Percentiles rank a stretch among this genome's conserved stretches.
Evolutionary conservation across 1,140 invertebrate genomes (phyloP).

Genomic region (Ceratitis capitata): DNA sequence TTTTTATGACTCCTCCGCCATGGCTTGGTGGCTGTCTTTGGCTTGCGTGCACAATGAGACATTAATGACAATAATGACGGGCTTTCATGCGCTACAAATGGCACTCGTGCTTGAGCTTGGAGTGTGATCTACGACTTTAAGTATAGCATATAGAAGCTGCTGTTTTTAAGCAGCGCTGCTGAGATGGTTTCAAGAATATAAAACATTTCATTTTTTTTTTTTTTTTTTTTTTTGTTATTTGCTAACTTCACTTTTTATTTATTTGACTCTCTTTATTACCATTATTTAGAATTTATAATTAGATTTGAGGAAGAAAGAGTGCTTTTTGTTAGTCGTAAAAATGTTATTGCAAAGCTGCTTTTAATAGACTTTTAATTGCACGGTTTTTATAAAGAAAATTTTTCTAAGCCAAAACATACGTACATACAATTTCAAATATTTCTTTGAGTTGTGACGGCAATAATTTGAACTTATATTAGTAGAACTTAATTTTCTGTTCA

Average conservation of each 20-base stretch:
- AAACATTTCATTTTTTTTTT: no score
- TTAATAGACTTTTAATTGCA: not conserved
- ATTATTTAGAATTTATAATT: not conserved
- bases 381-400: no score
- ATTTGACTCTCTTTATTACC: not conserved
- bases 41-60: not conserved
- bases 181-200: no score
- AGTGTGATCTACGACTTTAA: not conserved
- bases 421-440: no score
- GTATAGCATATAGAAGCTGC: not conserved
- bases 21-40: no score
- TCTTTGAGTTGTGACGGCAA: no score
- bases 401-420: no score
- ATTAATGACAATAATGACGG: conserved; percentile 6
- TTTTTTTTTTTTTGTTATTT: not conserved
- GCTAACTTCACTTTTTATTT: not conserved
- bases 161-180: not conserved
- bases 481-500: no score
- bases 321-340: not conserved
- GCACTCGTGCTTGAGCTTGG: not conserved
- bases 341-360: not conserved
- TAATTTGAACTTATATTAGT: no score
- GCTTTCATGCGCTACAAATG: not conserved
- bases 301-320: not conserved
- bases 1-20: not conserved